Conservation (phyloP, 2,797 vertebrate genomes). For the Podargus strigoides region DNA sequence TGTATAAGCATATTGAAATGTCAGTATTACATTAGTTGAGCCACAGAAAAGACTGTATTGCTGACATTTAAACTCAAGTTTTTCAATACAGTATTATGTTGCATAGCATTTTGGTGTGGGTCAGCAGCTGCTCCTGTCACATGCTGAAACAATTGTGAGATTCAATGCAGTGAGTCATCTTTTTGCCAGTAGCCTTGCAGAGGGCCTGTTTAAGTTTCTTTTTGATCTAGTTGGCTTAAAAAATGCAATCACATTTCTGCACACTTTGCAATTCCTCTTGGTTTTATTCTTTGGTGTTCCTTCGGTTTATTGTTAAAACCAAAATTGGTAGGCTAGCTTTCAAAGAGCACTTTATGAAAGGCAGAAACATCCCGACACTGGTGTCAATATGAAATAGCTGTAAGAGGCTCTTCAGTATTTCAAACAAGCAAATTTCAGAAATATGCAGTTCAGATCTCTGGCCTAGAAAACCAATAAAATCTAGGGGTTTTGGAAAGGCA, state of each 20-base stretch:
- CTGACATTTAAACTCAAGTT: background rate
- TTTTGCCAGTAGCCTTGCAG: background rate
- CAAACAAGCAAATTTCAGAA: background rate
- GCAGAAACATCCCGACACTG: background rate
- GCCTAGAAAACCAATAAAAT: background rate
- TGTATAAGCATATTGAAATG: background rate
- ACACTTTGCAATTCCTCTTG: background rate
- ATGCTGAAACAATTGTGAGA: background rate
- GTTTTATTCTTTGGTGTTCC: background rate
- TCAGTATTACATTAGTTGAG: background rate
- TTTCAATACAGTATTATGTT: background rate
- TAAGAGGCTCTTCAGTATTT: background rate
- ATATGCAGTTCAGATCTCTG: background rate
- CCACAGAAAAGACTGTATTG: background rate
- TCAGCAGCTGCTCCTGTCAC: background rate
- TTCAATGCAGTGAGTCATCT: background rate
- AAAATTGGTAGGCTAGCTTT: background rate
- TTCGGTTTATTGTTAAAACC: background rate
- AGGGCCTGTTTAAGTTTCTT: background rate
- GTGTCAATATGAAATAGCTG: background rate
- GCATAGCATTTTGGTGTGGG: fast-evolving
- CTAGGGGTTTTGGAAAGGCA: background rate
- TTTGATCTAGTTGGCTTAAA: background rate
- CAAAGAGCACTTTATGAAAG: background rate
- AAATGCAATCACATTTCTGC: background rate